Evolutionary conservation across 2,113 vertebrate species (phyloP).

Genomic region (Prolemur simus): DNA sequence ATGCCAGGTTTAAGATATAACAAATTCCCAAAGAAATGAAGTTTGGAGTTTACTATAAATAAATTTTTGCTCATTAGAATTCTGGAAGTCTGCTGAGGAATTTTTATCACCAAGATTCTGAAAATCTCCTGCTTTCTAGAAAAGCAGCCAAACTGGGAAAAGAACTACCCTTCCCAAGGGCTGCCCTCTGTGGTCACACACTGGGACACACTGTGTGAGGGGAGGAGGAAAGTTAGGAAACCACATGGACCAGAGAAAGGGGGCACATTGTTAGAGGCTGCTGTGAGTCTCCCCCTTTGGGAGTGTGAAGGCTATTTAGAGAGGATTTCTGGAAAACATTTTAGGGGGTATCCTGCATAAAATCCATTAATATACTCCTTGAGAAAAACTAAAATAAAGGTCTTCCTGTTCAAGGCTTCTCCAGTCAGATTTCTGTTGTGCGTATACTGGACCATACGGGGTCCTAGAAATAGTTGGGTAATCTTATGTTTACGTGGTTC

Average conservation of each 20-base stretch:
- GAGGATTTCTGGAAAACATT: background rate
- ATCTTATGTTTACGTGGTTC: background rate
- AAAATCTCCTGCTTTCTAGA: background rate
- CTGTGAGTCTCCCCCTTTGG: background rate
- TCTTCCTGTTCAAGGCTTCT: background rate
- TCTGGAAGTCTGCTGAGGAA: background rate
- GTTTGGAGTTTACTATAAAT: background rate
- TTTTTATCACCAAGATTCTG: background rate
- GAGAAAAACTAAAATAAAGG: background rate
- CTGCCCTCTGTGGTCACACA: too few relatives aligned
- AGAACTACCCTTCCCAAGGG: background rate
- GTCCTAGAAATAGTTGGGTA: background rate
- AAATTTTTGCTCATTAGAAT: constrained; percentile 13
- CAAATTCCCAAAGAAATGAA: background rate
- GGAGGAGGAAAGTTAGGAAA: background rate
- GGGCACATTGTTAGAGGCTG: background rate
- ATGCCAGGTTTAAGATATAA: background rate
- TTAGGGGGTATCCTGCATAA: background rate
- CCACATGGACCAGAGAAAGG: too few relatives aligned
- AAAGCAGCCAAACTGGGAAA: background rate
- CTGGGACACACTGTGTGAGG: background rate
- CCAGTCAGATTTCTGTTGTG: background rate
- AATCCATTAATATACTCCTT: background rate
- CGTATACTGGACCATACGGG: background rate
- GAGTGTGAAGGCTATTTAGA: background rate